A percentile compares a stretch with the other conserved stretches of the same genome.
These are phyloP conservation scores for Oreochromis spilurus DNA, from an alignment of 2,113 vertebrate genomes.

Conservation along the genomic window DNA sequence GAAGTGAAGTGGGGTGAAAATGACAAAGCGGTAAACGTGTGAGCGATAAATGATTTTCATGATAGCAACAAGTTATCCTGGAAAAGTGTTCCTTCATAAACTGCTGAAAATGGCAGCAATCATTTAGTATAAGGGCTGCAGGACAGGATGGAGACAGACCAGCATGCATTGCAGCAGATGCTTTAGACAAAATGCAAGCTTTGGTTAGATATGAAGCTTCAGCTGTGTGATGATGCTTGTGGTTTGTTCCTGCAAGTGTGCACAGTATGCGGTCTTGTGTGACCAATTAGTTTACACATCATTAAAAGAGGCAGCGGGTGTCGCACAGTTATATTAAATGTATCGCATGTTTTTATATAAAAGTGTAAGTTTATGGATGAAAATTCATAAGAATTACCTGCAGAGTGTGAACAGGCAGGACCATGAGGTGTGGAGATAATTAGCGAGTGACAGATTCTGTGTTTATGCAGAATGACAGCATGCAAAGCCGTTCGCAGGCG, in stretches of 20 bases:
- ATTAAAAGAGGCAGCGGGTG: background rate
- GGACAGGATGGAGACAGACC: background rate
- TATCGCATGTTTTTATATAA: background rate
- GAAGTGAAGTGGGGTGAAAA: background rate
- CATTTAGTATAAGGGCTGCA: background rate
- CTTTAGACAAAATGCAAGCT: slow-evolving; percentile 22
- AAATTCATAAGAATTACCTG: background rate
- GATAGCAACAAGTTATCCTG: background rate
- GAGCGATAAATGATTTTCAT: background rate
- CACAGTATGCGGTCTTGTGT: background rate
- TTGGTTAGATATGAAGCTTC: background rate
- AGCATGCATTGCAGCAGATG: slow-evolving; percentile 37
- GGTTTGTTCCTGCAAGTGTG: background rate
- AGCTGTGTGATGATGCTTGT: background rate
- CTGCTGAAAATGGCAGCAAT: background rate
- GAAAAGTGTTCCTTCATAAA: background rate
- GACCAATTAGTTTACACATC: background rate
- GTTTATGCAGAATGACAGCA: background rate
- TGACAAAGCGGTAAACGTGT: background rate
- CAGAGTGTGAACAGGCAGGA: background rate
- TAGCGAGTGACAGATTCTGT: background rate
- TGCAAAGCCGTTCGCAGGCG: slow-evolving; percentile 4
- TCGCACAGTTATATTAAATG: background rate
- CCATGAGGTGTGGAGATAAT: background rate
- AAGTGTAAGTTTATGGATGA: background rate